Percentiles rank a stretch among this genome's conserved stretches.
phyloP scores from a whole-genome alignment of 2,113 vertebrate genomes.

The Salvelinus sp. region DNA sequence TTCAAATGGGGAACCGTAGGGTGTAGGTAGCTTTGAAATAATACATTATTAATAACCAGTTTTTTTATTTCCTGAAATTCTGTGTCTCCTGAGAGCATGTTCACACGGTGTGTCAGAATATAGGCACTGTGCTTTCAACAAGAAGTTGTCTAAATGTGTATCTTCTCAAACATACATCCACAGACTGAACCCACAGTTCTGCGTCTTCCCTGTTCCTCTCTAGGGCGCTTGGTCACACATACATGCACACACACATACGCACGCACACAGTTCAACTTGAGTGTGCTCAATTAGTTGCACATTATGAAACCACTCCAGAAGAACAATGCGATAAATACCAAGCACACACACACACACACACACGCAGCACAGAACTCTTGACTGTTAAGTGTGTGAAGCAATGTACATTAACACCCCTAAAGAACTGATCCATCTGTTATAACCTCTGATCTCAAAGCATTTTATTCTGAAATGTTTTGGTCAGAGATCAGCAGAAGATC shows the following conservation, averaged over 20 bases:
- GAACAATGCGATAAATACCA: neutral
- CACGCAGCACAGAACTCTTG: neutral
- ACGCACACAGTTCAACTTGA: neutral
- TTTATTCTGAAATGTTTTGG: too few relatives aligned
- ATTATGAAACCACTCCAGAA: too few relatives aligned
- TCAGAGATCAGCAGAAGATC: neutral
- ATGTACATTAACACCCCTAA: neutral
- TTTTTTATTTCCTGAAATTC: neutral
- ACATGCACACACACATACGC: too few relatives aligned
- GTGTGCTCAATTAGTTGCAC: neutral
- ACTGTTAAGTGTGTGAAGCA: neutral
- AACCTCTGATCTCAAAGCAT: too few relatives aligned
- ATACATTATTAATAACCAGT: neutral
- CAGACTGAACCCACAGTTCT: neutral
- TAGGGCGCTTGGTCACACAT: neutral
- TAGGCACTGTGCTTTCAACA: constrained; percentile 34
- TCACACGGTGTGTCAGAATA: constrained; percentile 2
- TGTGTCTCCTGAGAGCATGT: neutral
- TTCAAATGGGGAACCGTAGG: too few relatives aligned
- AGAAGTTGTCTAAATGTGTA: constrained; percentile 11
- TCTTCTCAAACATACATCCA: constrained; percentile 1
- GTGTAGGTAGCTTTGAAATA: too few relatives aligned
- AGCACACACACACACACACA: too few relatives aligned
- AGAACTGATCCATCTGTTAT: too few relatives aligned
- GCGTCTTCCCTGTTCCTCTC: neutral